phyloP scores from a whole-genome alignment of 2,113 vertebrate genomes.

The Notarius quadriscutis region DNA sequence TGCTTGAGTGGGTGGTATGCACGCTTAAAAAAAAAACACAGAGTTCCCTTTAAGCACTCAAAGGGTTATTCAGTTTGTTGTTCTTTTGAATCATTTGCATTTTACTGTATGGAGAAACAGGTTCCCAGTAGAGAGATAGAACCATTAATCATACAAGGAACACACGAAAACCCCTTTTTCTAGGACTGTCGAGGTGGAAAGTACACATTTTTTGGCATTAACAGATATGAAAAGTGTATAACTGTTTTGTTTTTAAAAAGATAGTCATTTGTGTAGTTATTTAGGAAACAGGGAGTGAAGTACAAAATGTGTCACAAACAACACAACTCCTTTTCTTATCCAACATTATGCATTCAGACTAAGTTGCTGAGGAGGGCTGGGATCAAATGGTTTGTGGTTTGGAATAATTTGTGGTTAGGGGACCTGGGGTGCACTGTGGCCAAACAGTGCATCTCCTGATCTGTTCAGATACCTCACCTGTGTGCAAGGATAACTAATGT shows the following conservation, averaged over 20 bases:
- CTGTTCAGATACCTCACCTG: conserved; percentile 15
- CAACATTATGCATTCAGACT: neutral
- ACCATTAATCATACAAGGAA: neutral
- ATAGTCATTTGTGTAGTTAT: neutral
- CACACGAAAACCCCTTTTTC: neutral
- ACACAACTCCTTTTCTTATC: neutral
- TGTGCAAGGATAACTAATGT: conserved; percentile 29
- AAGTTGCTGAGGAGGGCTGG: neutral
- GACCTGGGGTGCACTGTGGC: conserved; percentile 4
- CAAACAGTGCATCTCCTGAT: conserved; percentile 13
- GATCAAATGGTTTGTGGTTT: conserved; percentile 11
- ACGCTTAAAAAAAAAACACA: neutral
- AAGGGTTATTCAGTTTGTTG: neutral
- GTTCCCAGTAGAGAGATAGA: neutral
- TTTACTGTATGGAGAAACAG: neutral
- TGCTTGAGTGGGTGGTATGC: neutral
- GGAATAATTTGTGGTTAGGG: conserved; percentile 29
- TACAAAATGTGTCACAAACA: neutral
- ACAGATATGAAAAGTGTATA: neutral
- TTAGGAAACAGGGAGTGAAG: neutral
- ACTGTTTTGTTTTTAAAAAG: neutral
- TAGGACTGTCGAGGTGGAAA: neutral
- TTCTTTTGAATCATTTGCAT: neutral
- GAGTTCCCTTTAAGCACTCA: neutral
- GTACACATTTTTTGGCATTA: neutral